Conservation (phyloP, 2,888 invertebrate species). For the Scrobipalpa atriplicella region DNA sequence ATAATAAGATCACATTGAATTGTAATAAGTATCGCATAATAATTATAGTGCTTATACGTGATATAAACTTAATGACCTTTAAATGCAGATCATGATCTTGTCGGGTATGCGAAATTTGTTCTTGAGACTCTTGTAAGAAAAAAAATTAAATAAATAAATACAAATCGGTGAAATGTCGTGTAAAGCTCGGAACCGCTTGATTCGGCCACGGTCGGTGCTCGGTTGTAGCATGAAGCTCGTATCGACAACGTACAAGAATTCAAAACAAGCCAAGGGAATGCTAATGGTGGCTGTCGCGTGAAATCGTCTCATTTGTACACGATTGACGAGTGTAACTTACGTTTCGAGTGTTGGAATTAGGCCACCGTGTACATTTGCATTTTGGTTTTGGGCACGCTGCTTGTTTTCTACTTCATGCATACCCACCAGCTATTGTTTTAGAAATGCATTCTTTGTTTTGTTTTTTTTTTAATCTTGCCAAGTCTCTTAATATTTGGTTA, state of each 20-base stretch:
- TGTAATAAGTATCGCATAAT: no score
- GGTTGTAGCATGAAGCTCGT: constrained; percentile 33
- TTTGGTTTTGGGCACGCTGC: constrained; percentile 34
- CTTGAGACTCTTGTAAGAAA: no score
- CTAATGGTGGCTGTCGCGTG: constrained; percentile 51
- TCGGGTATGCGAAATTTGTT: no score
- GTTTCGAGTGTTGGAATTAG: constrained; percentile 45
- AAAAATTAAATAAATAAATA: no score
- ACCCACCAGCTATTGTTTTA: no score
- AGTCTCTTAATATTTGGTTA: no score
- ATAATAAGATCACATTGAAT: no score
- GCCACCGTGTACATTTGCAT: constrained; percentile 38
- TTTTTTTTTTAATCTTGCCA: no score
- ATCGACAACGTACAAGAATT: constrained; percentile 56
- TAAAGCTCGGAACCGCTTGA: background rate
- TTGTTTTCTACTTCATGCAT: background rate
- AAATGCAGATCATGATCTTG: no score
- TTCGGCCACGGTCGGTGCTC: background rate
- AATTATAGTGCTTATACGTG: no score
- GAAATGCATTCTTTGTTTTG: no score
- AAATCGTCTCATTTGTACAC: constrained; percentile 52
- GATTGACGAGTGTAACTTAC: constrained; percentile 37
- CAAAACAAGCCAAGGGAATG: constrained; percentile 55
- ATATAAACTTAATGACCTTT: no score
- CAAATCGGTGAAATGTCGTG: background rate